Evolutionary conservation across 1,140 invertebrate species (phyloP).

Genomic region (Aphelenchoides fujianensis): DNA sequence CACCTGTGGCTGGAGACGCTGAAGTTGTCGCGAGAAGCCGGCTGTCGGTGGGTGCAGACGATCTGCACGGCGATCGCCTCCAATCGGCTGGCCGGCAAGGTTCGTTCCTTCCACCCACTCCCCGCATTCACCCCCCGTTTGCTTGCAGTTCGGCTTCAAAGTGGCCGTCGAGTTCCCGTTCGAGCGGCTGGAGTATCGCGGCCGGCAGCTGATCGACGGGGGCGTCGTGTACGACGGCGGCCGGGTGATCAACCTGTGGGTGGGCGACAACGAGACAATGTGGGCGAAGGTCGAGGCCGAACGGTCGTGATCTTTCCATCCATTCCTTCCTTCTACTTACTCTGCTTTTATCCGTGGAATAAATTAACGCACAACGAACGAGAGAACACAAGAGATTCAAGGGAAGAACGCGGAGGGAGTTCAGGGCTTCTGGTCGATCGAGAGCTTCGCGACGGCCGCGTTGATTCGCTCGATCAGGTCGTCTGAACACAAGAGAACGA

Average conservation of each 20-base stretch:
- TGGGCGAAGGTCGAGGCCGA: neutral
- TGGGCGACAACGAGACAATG: neutral
- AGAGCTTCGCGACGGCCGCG: no score
- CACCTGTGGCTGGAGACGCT: neutral
- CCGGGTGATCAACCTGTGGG: neutral
- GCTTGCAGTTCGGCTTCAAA: constrained; percentile 11
- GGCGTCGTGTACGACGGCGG: neutral
- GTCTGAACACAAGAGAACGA: no score
- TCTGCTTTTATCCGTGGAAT: no score
- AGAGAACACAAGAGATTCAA: neutral
- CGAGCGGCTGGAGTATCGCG: neutral
- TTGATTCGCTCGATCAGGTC: no score
- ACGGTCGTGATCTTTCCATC: neutral
- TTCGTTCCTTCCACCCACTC: neutral
- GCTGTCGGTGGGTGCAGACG: neutral
- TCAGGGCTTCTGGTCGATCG: no score
- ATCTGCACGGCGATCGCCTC: constrained; percentile 10
- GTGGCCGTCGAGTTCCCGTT: neutral
- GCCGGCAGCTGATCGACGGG: neutral
- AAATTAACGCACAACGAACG: neutral
- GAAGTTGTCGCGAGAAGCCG: neutral
- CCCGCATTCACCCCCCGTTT: no score
- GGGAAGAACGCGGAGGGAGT: no score
- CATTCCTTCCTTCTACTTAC: no score
- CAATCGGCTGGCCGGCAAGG: neutral